A percentile compares a stretch with the other conserved stretches of the same genome.
These are phyloP conservation scores for Mustela nigripes DNA, from an alignment of 2,113 vertebrate genomes.

Conservation along the genomic window DNA sequence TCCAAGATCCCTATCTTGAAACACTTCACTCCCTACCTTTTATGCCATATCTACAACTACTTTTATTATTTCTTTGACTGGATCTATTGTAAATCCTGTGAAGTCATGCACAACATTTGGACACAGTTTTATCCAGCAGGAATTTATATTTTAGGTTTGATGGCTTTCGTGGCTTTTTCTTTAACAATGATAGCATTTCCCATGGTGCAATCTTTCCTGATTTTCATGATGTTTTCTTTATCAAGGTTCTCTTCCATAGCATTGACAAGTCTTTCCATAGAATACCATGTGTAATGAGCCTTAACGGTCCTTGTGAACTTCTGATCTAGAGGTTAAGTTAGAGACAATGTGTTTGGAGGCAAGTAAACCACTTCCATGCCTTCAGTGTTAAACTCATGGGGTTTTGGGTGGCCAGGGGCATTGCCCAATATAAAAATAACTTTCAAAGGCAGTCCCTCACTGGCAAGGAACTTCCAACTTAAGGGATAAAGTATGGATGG, in stretches of 20 bases:
- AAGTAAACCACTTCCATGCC: background rate
- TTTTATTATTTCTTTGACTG: background rate
- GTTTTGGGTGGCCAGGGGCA: background rate
- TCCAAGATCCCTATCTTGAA: background rate
- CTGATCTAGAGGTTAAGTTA: background rate
- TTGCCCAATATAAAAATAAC: background rate
- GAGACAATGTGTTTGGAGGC: background rate
- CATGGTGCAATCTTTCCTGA: background rate
- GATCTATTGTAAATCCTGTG: background rate
- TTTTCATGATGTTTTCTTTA: background rate
- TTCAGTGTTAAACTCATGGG: background rate
- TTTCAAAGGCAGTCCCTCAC: background rate
- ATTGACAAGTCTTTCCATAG: background rate
- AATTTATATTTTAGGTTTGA: background rate
- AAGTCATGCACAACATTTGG: background rate
- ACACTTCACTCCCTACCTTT: background rate
- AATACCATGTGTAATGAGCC: background rate
- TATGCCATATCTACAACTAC: background rate
- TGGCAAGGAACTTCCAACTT: background rate
- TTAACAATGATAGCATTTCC: background rate
- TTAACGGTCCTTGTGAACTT: background rate
- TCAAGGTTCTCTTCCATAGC: background rate
- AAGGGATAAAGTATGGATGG: background rate
- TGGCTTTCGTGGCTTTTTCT: background rate
- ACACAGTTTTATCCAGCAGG: background rate